Evolutionary conservation across 2,113 vertebrate genomes (phyloP).

Genomic region (Semicossyphus pulcher): DNA sequence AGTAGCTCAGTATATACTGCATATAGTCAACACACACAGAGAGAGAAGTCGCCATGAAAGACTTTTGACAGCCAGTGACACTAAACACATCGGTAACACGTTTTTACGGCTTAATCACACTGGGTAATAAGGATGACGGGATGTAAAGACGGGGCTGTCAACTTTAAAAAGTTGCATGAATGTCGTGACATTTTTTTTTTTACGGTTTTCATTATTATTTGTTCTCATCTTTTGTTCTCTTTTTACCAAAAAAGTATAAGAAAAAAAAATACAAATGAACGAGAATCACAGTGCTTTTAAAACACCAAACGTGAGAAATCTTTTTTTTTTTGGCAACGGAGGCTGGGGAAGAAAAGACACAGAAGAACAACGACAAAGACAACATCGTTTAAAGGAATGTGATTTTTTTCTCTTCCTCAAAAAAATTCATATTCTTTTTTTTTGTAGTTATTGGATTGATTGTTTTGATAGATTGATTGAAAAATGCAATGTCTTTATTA

Average conservation of each 20-base stretch:
- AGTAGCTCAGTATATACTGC: constrained; percentile 99
- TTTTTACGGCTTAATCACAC: constrained; percentile 94
- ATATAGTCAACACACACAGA: constrained; percentile 99
- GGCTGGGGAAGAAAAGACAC: constrained; percentile 73
- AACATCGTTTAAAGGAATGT: constrained; percentile 72
- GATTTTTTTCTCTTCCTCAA: constrained; percentile 82
- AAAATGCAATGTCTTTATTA: constrained; percentile 87
- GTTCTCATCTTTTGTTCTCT: constrained; percentile 63
- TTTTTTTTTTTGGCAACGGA: constrained; percentile 91
- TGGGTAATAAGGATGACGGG: constrained; percentile 93
- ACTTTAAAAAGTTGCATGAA: constrained; percentile 89
- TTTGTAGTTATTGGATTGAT: constrained; percentile 74
- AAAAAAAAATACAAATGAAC: constrained; percentile 65
- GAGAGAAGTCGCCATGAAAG: constrained; percentile 94
- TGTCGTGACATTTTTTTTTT: constrained; percentile 89
- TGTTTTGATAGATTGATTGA: constrained; percentile 85
- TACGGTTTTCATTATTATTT: constrained; percentile 82
- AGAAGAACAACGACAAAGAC: constrained; percentile 53
- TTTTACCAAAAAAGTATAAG: constrained; percentile 59
- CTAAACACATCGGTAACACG: constrained; percentile 94
- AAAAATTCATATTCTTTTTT: constrained; percentile 81
- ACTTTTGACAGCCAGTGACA: constrained; percentile 97
- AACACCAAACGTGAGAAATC: constrained; percentile 91
- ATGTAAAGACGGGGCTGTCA: constrained; percentile 78
- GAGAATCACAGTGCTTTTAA: constrained; percentile 91